phyloP scores from a whole-genome alignment of 2,113 vertebrate genomes.

The Onychostoma macrolepis region DNA sequence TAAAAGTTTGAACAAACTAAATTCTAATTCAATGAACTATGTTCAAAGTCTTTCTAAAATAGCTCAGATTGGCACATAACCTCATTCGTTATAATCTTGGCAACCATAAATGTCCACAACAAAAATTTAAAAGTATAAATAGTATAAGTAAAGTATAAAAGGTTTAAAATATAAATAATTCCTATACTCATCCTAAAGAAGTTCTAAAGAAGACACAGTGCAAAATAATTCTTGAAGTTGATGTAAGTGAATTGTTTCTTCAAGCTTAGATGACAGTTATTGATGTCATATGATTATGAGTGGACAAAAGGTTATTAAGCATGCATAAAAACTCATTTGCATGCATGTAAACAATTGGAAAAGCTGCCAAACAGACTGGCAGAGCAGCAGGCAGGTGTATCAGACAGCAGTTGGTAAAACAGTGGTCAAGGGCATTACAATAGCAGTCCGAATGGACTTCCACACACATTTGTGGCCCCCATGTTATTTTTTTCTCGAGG shows the following conservation, averaged over 20 bases:
- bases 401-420: not conserved
- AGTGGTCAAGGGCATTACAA: slow-evolving; percentile 23
- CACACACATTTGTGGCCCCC: not conserved
- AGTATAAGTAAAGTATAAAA: too few relatives aligned
- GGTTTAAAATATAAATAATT: too few relatives aligned
- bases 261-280: not conserved
- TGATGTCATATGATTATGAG: not conserved
- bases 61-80: not conserved
- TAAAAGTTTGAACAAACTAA: not conserved
- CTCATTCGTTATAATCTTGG: not conserved
- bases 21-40: not conserved
- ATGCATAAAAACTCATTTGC: slow-evolving; percentile 6
- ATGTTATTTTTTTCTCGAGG: slow-evolving; percentile 3
- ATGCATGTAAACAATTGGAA: not conserved
- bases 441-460: not conserved
- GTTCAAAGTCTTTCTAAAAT: not conserved
- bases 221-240: not conserved
- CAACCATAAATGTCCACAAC: not conserved
- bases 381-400: not conserved
- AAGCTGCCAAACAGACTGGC: slow-evolving; percentile 27
- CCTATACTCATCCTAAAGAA: not conserved
- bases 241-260: not conserved
- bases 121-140: not conserved
- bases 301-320: not conserved
- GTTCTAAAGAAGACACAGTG: not conserved